phyloP scores from a whole-genome alignment of 2,888 invertebrate genomes.

The Eustalomyia histrio region DNA sequence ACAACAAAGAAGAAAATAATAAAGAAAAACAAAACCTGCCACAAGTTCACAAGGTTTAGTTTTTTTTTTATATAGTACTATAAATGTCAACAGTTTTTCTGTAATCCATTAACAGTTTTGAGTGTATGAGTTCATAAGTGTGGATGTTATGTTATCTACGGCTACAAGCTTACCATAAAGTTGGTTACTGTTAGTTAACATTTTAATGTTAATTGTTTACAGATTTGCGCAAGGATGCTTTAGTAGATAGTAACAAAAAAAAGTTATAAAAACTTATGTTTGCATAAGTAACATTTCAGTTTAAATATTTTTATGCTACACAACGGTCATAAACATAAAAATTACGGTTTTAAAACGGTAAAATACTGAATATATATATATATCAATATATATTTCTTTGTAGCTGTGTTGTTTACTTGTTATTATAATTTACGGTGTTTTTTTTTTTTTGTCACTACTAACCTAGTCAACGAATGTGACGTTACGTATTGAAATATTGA shows the following conservation, averaged over 20 bases:
- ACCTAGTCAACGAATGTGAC: not conserved
- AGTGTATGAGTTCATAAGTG: no score
- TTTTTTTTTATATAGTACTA: slow-evolving; percentile 4
- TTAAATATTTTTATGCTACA: slow-evolving; percentile 48
- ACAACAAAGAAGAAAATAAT: not conserved
- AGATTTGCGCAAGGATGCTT: not conserved
- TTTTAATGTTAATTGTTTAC: not conserved
- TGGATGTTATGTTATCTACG: not conserved
- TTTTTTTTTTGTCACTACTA: not conserved
- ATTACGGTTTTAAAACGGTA: not conserved
- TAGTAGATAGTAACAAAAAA: slow-evolving; percentile 1
- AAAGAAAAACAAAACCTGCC: not conserved
- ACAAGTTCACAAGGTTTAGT: not conserved
- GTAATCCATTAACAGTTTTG: not conserved
- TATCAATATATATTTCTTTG: not conserved
- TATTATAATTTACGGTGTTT: not conserved
- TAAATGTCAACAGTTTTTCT: not conserved
- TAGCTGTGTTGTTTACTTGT: not conserved
- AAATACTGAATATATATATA: not conserved
- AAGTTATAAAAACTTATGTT: slow-evolving; percentile 50
- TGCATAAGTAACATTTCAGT: slow-evolving; percentile 43
- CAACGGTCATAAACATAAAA: slow-evolving; percentile 44
- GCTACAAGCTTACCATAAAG: not conserved
- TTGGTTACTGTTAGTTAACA: not conserved
- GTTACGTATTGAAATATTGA: not conserved